Evolutionary conservation across 2,797 vertebrate genomes (phyloP).

Genomic region (Saxicola maurus): DNA sequence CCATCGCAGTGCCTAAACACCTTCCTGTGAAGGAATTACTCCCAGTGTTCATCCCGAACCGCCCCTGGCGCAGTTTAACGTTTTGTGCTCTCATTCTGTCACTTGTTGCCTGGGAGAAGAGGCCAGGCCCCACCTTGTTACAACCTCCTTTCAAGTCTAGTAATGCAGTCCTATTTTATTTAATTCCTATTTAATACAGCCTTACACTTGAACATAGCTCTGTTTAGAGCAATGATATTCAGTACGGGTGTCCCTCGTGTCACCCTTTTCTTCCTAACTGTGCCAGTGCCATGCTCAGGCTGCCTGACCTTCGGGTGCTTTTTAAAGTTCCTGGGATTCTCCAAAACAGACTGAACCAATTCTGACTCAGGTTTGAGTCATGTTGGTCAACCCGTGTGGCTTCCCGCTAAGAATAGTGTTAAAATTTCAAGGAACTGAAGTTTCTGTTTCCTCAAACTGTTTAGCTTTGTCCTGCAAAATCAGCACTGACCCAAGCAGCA

Average conservation of each 20-base stretch:
- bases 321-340: neutral
- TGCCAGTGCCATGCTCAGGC: rapidly evolving
- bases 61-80: too few species aligned
- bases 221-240: neutral
- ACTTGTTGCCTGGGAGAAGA: neutral
- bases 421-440: neutral
- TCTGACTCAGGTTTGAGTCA: neutral
- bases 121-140: too few species aligned
- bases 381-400: rapidly evolving
- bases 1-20: rapidly evolving
- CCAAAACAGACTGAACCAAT: rapidly evolving
- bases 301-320: rapidly evolving
- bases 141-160: neutral
- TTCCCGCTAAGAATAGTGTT: rapidly evolving
- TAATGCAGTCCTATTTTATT: too few species aligned
- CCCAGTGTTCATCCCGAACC: rapidly evolving
- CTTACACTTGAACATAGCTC: rapidly evolving
- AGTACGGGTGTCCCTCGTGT: neutral
- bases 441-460: neutral
- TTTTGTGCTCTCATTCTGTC: neutral
- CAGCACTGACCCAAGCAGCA: neutral
- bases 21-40: neutral
- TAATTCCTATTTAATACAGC: neutral
- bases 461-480: neutral
- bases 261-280: rapidly evolving